A percentile compares a stretch with the other conserved stretches of the same genome.
Conservation (phyloP, 2,113 vertebrate genomes). For the Sturnira hondurensis region DNA sequence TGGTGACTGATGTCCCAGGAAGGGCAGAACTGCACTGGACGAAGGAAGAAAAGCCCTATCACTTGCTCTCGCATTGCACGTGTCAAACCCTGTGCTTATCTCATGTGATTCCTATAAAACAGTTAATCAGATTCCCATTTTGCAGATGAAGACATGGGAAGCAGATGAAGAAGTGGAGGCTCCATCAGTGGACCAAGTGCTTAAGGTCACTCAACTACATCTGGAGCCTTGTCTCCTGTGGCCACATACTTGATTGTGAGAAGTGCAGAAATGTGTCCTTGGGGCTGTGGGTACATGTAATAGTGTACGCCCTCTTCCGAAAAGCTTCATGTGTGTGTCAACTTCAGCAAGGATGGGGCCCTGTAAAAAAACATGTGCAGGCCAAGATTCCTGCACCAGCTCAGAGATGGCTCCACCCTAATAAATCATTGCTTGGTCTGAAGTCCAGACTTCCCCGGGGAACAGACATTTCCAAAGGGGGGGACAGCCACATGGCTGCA, state of each 20-base stretch:
- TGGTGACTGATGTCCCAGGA: background rate
- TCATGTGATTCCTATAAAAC: background rate
- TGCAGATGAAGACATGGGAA: background rate
- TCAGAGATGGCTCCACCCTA: background rate
- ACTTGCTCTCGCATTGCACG: background rate
- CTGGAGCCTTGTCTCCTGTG: background rate
- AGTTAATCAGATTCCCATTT: constrained; percentile 6
- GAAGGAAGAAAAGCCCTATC: background rate
- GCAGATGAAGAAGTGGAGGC: background rate
- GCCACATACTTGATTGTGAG: background rate
- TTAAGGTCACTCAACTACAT: background rate
- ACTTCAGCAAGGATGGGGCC: background rate
- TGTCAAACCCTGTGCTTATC: background rate
- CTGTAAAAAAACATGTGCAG: background rate
- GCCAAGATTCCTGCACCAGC: background rate
- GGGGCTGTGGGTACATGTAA: background rate
- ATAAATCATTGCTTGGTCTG: background rate
- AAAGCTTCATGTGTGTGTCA: background rate
- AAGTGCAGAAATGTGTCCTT: background rate
- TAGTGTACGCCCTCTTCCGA: background rate
- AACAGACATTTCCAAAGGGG: background rate
- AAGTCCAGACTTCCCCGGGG: background rate
- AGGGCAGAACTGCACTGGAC: background rate
- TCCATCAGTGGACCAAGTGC: background rate
- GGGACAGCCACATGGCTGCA: background rate